phyloP scores from a whole-genome alignment of 2,888 invertebrate genomes.

The Caradrina clavipalpis region DNA sequence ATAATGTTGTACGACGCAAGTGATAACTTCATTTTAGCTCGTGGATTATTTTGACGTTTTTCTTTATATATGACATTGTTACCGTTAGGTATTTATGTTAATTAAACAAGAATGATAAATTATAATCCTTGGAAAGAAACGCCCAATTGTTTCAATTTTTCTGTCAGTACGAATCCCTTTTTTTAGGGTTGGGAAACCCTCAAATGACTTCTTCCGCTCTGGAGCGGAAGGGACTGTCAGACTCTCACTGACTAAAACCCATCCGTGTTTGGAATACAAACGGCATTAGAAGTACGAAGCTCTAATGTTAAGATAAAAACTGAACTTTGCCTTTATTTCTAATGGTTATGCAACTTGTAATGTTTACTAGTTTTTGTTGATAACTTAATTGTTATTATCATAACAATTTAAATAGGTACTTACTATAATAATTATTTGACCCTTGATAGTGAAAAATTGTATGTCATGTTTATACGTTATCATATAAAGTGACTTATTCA shows the following conservation, averaged over 20 bases:
- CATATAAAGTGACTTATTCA: constrained; percentile 5
- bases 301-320: constrained; percentile 11
- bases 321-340: constrained; percentile 34
- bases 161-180: neutral
- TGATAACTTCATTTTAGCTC: constrained; percentile 49
- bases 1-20: constrained; percentile 47
- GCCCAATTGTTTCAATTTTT: neutral
- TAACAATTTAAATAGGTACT: constrained; percentile 19
- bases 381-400: constrained; percentile 30
- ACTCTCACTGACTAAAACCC: no score
- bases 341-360: constrained; percentile 16
- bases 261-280: no score
- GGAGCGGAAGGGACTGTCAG: no score
- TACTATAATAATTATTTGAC: constrained; percentile 29
- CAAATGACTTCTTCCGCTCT: no score
- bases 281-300: neutral
- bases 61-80: constrained; percentile 8
- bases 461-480: constrained; percentile 31
- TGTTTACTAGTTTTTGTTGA: constrained; percentile 19
- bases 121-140: constrained; percentile 8
- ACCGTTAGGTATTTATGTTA: constrained; percentile 18
- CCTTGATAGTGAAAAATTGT: constrained; percentile 16
- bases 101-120: constrained; percentile 12
- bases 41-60: constrained; percentile 26
- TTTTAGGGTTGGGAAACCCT: no score